Conservation (phyloP, 2,797 vertebrate species). For the Cirrhinus mrigala region DNA sequence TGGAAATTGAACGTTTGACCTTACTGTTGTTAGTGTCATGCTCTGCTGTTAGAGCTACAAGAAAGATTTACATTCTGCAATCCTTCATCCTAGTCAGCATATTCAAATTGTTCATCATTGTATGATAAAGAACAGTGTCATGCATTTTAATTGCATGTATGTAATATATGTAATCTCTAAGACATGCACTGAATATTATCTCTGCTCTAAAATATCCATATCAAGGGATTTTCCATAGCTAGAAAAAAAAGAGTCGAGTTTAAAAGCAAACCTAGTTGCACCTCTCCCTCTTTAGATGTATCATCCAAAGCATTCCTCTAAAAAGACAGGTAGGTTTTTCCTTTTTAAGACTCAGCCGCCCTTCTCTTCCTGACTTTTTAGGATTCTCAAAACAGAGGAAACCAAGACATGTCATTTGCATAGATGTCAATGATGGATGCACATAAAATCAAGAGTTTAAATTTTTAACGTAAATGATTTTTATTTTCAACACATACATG, state of each 20-base stretch:
- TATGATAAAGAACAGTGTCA: not conserved
- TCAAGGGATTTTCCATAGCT: not conserved
- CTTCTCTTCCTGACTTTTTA: slow-evolving; percentile 47
- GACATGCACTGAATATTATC: not conserved
- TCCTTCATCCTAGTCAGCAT: not conserved
- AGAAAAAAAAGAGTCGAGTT: not conserved
- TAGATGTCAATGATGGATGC: slow-evolving; percentile 59
- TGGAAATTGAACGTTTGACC: not conserved
- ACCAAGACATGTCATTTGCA: slow-evolving; percentile 68
- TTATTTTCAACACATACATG: slow-evolving; percentile 11
- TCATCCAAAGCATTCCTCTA: slow-evolving; percentile 20
- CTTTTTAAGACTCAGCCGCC: not conserved
- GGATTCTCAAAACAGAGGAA: slow-evolving; percentile 61
- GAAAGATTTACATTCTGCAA: not conserved
- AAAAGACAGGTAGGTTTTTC: not conserved
- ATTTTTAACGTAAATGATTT: not conserved
- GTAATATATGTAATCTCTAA: not conserved
- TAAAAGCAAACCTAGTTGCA: slow-evolving; percentile 11
- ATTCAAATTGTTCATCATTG: not conserved
- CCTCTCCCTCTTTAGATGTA: slow-evolving; percentile 10
- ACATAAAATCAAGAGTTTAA: slow-evolving; percentile 59
- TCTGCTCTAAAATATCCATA: slow-evolving; percentile 4
- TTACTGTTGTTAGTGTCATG: not conserved
- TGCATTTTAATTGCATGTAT: not conserved
- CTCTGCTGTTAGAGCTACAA: not conserved